Evolutionary conservation across 1,140 invertebrate genomes (phyloP).

Genomic region (Zaprionus camerounensis): DNA sequence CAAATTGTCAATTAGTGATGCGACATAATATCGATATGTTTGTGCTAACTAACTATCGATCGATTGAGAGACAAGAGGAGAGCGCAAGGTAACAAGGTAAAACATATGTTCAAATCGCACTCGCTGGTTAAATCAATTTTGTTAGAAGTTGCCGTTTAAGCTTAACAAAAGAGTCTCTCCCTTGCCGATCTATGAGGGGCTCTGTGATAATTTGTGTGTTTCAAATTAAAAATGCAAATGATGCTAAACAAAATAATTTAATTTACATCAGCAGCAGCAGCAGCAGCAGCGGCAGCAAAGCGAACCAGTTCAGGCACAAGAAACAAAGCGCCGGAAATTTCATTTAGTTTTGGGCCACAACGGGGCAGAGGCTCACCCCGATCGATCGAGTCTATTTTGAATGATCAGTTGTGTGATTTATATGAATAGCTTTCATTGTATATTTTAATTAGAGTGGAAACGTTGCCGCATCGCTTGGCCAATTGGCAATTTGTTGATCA

Average conservation of each 20-base stretch:
- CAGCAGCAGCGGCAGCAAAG: background rate
- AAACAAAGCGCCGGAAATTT: constrained; percentile 76
- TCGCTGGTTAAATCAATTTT: constrained; percentile 27
- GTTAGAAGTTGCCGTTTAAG: constrained; percentile 40
- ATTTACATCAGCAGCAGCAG: constrained; percentile 50
- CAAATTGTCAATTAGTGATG: constrained; percentile 44
- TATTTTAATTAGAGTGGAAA: constrained; percentile 80
- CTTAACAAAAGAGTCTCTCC: constrained; percentile 21
- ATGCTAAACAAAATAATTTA: constrained; percentile 67
- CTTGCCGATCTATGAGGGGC: background rate
- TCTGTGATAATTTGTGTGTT: constrained; percentile 67
- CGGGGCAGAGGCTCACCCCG: background rate
- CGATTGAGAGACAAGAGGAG: constrained; percentile 13
- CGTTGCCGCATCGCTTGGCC: constrained; percentile 7
- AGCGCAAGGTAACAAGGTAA: constrained; percentile 45
- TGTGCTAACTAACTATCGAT: constrained; percentile 48
- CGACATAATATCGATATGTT: constrained; percentile 23
- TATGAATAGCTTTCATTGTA: constrained; percentile 63
- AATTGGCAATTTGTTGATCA: constrained; percentile 33
- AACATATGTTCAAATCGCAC: constrained; percentile 79
- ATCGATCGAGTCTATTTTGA: constrained; percentile 22
- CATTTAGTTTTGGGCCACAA: constrained; percentile 18
- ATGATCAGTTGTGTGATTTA: constrained; percentile 62
- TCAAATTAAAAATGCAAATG: constrained; percentile 82
- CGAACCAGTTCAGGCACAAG: constrained; percentile 56